Conservation (phyloP, 2,888 invertebrate species). For the Tenthredo amoena region DNA sequence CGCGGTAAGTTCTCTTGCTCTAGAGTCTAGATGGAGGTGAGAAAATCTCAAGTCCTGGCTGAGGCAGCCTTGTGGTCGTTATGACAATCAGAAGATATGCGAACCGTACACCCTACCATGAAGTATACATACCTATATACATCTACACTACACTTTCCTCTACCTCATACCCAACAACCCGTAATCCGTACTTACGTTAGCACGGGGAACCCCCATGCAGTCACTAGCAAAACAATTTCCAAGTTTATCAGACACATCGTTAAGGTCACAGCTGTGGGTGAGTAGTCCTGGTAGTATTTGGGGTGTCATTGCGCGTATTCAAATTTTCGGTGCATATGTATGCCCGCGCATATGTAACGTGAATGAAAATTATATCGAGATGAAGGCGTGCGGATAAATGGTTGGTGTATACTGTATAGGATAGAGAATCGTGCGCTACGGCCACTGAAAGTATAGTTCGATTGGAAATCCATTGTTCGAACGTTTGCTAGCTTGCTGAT, state of each 20-base stretch:
- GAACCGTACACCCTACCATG: constrained; percentile 22
- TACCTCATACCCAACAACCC: background rate
- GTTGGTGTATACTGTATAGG: background rate
- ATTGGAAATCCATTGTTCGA: constrained; percentile 39
- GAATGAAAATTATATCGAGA: background rate
- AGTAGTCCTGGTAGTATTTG: background rate
- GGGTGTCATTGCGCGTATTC: background rate
- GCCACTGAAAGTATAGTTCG: background rate
- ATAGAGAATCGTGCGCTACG: background rate
- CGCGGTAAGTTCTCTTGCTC: background rate
- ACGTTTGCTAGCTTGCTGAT: constrained; percentile 1
- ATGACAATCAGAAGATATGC: constrained; percentile 51
- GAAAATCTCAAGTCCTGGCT: constrained; percentile 19
- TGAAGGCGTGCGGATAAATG: background rate
- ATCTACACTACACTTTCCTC: background rate
- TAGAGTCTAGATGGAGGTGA: constrained; percentile 13
- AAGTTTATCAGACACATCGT: constrained; percentile 49
- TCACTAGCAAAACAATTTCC: constrained; percentile 45
- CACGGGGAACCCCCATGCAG: background rate
- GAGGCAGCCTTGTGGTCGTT: constrained; percentile 43
- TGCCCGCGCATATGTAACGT: background rate
- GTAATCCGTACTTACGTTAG: constrained; percentile 28
- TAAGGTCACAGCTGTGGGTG: constrained; percentile 30
- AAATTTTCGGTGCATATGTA: background rate
- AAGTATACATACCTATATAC: background rate